Conservation (phyloP, 1,140 invertebrate genomes). For the Ceratosolen fusciceps region DNA sequence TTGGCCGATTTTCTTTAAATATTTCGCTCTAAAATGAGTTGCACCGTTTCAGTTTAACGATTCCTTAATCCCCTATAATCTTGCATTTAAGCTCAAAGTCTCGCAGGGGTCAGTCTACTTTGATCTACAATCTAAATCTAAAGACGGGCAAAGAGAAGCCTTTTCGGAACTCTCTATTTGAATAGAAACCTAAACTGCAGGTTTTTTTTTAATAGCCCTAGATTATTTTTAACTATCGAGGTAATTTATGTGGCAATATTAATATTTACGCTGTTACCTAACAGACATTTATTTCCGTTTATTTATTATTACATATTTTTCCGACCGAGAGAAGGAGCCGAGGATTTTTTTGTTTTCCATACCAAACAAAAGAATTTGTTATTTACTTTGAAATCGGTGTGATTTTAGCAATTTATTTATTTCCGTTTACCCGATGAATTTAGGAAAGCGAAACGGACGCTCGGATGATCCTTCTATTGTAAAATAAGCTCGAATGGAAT, state of each 20-base stretch:
- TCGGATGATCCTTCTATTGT: no score
- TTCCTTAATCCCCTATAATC: constrained; percentile 11
- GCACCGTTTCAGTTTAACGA: constrained; percentile 2
- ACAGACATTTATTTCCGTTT: not conserved
- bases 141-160: not conserved
- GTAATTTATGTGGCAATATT: not conserved
- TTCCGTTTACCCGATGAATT: no score
- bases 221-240: constrained; percentile 25
- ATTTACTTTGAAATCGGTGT: not conserved
- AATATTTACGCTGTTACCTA: not conserved
- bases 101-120: constrained; percentile 1
- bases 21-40: not conserved
- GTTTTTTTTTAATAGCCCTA: constrained; percentile 29
- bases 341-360: no score
- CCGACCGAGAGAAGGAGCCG: no score
- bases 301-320: not conserved
- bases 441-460: no score
- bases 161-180: constrained; percentile 32
- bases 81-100: not conserved
- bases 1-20: not conserved
- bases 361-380: no score
- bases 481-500: no score
- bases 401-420: not conserved
- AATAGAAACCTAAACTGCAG: constrained; percentile 20
- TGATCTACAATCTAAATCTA: constrained; percentile 24